These are phyloP conservation scores for Leptatherina wallacei DNA, from an alignment of 2,797 vertebrate species.

Conservation along the genomic window DNA sequence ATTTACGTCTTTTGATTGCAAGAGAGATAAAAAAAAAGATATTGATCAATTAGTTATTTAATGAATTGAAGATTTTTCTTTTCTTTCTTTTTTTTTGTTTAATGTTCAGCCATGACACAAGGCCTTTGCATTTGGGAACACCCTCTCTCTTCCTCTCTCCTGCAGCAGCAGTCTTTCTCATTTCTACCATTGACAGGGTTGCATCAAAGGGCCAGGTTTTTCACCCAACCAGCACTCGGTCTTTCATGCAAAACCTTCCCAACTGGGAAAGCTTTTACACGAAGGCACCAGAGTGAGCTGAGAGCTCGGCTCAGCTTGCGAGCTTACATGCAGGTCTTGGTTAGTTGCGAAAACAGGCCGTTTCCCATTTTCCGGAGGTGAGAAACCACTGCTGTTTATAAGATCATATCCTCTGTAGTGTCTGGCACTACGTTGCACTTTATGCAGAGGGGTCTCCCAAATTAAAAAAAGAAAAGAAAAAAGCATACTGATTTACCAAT, in stretches of 20 bases:
- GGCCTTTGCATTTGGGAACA: slow-evolving; percentile 47
- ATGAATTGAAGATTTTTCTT: slow-evolving; percentile 3
- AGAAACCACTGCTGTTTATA: slow-evolving; percentile 79
- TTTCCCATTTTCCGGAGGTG: slow-evolving; percentile 85
- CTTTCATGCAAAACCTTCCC: slow-evolving; percentile 76
- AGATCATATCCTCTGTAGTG: slow-evolving; percentile 44
- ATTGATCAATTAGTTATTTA: slow-evolving; percentile 20
- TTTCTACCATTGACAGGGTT: slow-evolving; percentile 81
- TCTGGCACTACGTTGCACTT: slow-evolving; percentile 77
- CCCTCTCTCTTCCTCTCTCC: slow-evolving; percentile 71
- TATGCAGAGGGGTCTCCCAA: slow-evolving; percentile 68
- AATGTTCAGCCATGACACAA: slow-evolving; percentile 12
- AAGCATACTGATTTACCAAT: background rate
- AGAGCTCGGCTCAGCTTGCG: slow-evolving; percentile 45
- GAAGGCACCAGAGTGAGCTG: slow-evolving; percentile 71
- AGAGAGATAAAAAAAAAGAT: slow-evolving; percentile 18
- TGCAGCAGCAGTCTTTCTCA: slow-evolving; percentile 79
- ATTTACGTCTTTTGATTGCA: slow-evolving; percentile 23
- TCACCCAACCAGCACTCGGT: slow-evolving; percentile 82
- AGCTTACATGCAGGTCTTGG: slow-evolving; percentile 67
- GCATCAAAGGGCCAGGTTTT: slow-evolving; percentile 88
- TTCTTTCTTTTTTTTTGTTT: slow-evolving; percentile 4
- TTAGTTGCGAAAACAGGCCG: slow-evolving; percentile 86
- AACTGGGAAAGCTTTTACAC: slow-evolving; percentile 72
- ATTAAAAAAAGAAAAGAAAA: slow-evolving; percentile 18